A percentile compares a stretch with the other conserved stretches of the same genome.
phyloP scores from a whole-genome alignment of 2,797 vertebrate species.

The Pampus argenteus region DNA sequence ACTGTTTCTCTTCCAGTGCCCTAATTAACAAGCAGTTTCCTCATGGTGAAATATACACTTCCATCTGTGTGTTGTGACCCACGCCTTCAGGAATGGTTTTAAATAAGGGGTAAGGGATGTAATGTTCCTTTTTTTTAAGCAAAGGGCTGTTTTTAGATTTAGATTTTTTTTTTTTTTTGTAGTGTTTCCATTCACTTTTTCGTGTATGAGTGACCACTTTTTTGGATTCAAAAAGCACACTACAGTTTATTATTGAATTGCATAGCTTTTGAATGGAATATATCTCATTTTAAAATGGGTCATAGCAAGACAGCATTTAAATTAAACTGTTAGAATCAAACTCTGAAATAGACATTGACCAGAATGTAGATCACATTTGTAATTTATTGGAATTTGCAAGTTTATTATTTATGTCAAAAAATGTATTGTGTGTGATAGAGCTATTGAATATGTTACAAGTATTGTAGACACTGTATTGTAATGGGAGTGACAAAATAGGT shows the following conservation, averaged over 20 bases:
- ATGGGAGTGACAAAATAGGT: not conserved
- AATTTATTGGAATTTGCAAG: not conserved
- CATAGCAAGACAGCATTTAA: not conserved
- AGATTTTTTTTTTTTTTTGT: not conserved
- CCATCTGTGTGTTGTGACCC: constrained; percentile 29
- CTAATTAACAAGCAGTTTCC: constrained; percentile 41
- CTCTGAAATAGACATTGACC: not conserved
- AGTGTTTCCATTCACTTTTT: not conserved
- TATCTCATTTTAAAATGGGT: constrained; percentile 6
- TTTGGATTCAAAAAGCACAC: not conserved
- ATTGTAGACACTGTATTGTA: not conserved
- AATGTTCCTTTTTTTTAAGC: not conserved
- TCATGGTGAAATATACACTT: constrained; percentile 45
- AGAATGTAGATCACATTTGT: not conserved
- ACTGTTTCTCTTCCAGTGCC: constrained; percentile 11
- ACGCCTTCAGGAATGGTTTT: constrained; percentile 5
- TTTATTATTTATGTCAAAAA: not conserved
- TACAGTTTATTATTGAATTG: not conserved
- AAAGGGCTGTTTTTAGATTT: not conserved
- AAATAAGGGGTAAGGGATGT: constrained; percentile 9
- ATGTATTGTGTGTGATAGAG: not conserved
- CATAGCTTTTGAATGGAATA: not conserved
- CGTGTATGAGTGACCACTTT: not conserved
- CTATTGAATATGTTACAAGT: not conserved
- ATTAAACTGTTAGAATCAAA: not conserved